Evolutionary conservation across 2,113 vertebrate species (phyloP), one percentile per base, ranked within the genome.

Genomic region (Struthio camelus): DNA sequence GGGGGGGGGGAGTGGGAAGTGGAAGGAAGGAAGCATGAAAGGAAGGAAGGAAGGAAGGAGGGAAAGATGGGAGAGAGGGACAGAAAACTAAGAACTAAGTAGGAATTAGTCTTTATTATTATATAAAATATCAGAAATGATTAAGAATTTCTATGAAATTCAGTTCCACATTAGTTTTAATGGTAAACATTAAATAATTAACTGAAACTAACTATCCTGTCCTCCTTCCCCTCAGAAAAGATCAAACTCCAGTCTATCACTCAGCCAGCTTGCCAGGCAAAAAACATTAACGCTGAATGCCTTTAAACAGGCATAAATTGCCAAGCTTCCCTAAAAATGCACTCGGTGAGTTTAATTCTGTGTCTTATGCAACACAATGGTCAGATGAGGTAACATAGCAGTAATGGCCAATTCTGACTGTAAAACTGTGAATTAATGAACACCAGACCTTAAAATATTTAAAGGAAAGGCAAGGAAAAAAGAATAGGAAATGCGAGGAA

Each of bases 331-430:
- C 17, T 28, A 42, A 13, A 16, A 12, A 3, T 13, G 32, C 5
- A 11, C 3, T 48, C 54, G 23, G 6, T 61, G 28, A 40, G 8
- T 14, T 50, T 71, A 30, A 25, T 44, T 82, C n/a, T 91, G 44
- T 24, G 65, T 12, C 17, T 72, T 62, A 48, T 1, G 1, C 0
- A 2, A 20, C 20, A 36, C 0, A 58, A 44, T 40, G 11, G 32
- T 27, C 65, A 51, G 28, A 16, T 8, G 5, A 46, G 16, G 28
- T 25, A 85, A 28, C 14, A 3, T 42, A 56, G 50, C 5, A 90
- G 67, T 20, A 85, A 10, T 56, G 3, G 1, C 51, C 23, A 80
- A 25, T 88, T 78, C 25, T 80, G 34, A 50, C 25, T 46, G 24
- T 48, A 86, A 59, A 88, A 51, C 17, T 75, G 25, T 71, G 48